Evolutionary conservation across 2,797 vertebrate genomes (phyloP).

Genomic region (Smutsia temminckii): DNA sequence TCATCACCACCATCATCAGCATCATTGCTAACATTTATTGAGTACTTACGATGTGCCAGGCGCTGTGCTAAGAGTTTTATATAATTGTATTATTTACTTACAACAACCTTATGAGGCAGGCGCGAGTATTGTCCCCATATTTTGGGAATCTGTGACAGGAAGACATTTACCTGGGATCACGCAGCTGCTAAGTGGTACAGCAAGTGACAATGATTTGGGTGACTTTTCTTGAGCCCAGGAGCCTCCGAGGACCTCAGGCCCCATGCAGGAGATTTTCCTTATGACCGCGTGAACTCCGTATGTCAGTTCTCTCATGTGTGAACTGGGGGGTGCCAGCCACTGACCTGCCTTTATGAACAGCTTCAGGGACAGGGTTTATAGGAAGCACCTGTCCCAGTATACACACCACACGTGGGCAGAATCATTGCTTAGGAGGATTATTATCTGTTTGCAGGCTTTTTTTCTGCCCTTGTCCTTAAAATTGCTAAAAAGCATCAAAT

Average conservation of each 20-base stretch:
- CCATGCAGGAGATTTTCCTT: neutral
- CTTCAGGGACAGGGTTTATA: neutral
- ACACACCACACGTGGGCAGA: slow-evolving; percentile 41
- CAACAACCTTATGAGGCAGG: neutral
- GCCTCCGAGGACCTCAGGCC: fast-evolving
- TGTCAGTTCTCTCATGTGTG: neutral
- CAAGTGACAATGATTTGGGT: neutral
- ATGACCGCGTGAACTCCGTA: neutral
- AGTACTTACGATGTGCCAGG: neutral
- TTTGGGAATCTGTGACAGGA: neutral
- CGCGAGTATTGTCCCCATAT: no score
- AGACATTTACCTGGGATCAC: neutral
- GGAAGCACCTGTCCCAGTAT: slow-evolving; percentile 45
- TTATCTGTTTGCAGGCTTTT: slow-evolving; percentile 58
- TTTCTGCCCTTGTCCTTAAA: slow-evolving; percentile 53
- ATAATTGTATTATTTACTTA: neutral
- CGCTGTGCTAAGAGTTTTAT: neutral
- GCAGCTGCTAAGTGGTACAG: neutral
- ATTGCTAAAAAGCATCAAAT: slow-evolving; percentile 60
- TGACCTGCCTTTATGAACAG: neutral
- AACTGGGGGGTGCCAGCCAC: slow-evolving; percentile 13
- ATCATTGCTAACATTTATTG: neutral
- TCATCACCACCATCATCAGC: neutral
- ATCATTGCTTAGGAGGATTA: slow-evolving; percentile 2
- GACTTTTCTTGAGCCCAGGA: neutral